A percentile compares a stretch with the other conserved stretches of the same genome.
phyloP scores from a whole-genome alignment of 2,113 vertebrate species.

The Tichodroma muraria region DNA sequence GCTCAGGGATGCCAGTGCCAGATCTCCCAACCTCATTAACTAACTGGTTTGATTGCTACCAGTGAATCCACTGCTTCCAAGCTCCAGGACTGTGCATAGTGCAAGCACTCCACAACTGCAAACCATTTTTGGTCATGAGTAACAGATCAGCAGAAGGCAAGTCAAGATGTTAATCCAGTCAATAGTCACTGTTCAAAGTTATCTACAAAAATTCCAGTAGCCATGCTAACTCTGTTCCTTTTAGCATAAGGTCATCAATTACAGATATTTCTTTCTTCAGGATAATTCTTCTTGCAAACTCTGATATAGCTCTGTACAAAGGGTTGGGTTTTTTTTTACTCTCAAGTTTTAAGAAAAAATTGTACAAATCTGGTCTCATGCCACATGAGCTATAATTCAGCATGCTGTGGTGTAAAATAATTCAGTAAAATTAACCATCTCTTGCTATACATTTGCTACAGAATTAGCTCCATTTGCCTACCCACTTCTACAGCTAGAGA shows the following conservation, averaged over 20 bases:
- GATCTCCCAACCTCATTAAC: constrained; percentile 25
- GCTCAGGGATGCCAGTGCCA: constrained; percentile 35
- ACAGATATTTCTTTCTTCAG: not conserved
- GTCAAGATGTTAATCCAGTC: not conserved
- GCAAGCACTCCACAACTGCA: not conserved
- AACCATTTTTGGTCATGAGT: constrained; percentile 11
- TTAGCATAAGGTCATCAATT: not conserved
- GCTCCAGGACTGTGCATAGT: not conserved
- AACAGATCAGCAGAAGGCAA: not conserved
- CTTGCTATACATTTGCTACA: not conserved
- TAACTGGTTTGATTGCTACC: not conserved
- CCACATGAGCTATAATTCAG: not conserved
- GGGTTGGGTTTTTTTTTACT: not conserved
- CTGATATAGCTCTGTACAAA: not conserved
- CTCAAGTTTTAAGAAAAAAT: not conserved
- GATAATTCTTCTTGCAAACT: not conserved
- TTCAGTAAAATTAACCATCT: not conserved
- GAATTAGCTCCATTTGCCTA: constrained; percentile 4
- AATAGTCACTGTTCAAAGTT: not conserved
- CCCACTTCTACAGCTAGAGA: not conserved
- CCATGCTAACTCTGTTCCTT: not conserved
- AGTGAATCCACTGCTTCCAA: not conserved
- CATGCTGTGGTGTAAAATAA: not conserved
- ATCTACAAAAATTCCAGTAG: not conserved
- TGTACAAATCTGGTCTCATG: not conserved